Evolutionary conservation across 2,113 vertebrate species (phyloP).

Genomic region (Charina bottae): DNA sequence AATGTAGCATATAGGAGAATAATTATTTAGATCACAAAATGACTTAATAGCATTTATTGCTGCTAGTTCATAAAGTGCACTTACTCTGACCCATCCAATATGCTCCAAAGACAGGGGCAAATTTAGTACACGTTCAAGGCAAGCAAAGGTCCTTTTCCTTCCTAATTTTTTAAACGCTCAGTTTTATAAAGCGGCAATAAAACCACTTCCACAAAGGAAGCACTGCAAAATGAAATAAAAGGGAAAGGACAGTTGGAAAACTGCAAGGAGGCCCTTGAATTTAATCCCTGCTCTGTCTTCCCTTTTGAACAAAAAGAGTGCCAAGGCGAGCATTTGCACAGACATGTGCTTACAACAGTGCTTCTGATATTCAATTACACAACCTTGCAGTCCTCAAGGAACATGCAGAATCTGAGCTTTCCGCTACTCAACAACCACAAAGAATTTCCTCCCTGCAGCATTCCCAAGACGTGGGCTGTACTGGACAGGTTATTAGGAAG

Average conservation of each 20-base stretch:
- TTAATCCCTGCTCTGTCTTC: constrained; percentile 4
- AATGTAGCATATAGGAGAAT: constrained; percentile 38
- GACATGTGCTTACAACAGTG: background rate
- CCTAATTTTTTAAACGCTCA: constrained; percentile 41
- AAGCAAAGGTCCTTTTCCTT: constrained; percentile 28
- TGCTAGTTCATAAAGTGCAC: constrained; percentile 45
- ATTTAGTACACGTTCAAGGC: background rate
- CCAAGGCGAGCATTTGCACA: constrained; percentile 4
- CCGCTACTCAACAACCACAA: background rate
- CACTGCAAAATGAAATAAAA: constrained; percentile 29
- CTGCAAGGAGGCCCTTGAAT: background rate
- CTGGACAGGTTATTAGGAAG: background rate
- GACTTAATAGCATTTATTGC: constrained; percentile 48
- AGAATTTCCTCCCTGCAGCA: too few species aligned
- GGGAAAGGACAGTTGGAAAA: constrained; percentile 13
- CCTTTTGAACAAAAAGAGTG: constrained; percentile 2
- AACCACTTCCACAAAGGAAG: background rate
- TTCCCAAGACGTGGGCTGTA: background rate
- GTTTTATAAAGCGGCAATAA: constrained; percentile 36
- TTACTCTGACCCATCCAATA: constrained; percentile 27
- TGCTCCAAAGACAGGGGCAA: constrained; percentile 40
- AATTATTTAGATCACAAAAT: constrained; percentile 41
- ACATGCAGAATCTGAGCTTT: background rate
- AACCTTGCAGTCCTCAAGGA: constrained; percentile 20
- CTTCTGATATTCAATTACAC: constrained; percentile 39